Conservation (phyloP, 2,113 vertebrate species). For the Podarcis muralis region DNA sequence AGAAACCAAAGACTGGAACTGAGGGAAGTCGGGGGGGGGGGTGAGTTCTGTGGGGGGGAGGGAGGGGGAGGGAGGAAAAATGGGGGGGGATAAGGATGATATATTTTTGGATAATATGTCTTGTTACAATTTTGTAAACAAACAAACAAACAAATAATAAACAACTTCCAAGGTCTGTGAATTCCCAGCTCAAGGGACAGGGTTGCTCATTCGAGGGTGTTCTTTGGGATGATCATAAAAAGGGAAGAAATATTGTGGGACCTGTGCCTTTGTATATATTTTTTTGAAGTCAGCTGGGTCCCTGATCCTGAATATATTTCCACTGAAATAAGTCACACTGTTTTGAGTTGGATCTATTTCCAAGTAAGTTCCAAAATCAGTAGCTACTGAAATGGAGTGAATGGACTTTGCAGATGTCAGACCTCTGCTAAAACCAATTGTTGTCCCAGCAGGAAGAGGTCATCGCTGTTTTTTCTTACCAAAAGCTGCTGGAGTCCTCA, state of each 20-base stretch:
- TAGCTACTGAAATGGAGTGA: conserved; percentile 33
- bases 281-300: background rate
- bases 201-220: background rate
- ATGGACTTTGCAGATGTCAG: conserved; percentile 57
- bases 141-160: too few species aligned
- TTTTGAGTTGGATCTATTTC: background rate
- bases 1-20: too few species aligned
- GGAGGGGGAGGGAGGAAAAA: too few species aligned
- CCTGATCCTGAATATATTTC: background rate
- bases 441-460: conserved; percentile 58
- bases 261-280: background rate
- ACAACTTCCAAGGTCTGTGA: background rate
- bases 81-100: too few species aligned
- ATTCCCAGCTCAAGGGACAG: background rate
- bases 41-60: too few species aligned
- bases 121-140: too few species aligned
- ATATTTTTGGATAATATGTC: too few species aligned
- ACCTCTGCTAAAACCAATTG: conserved; percentile 29
- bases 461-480: conserved; percentile 38
- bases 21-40: too few species aligned
- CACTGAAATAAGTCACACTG: background rate
- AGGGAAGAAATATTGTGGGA: background rate
- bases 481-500: background rate
- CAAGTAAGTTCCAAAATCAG: background rate
- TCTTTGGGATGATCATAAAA: background rate